phyloP scores from a whole-genome alignment of 1,140 invertebrate species.

The Pinna nobilis region DNA sequence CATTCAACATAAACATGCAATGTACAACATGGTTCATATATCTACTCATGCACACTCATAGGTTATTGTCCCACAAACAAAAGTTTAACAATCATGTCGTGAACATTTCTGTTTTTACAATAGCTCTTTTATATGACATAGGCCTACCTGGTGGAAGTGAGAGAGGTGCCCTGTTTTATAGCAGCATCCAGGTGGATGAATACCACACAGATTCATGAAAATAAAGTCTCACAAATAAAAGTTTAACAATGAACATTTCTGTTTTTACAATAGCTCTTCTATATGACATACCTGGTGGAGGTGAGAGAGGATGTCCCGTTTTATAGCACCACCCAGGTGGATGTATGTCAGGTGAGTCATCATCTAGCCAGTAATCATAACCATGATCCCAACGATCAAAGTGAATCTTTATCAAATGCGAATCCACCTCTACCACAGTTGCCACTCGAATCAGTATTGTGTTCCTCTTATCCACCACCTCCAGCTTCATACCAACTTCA shows the following conservation, averaged over 20 bases:
- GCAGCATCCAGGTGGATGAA: slow-evolving; percentile 73
- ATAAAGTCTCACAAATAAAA: too few relatives aligned
- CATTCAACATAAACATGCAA: too few relatives aligned
- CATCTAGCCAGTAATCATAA: slow-evolving; percentile 89
- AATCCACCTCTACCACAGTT: slow-evolving; percentile 87
- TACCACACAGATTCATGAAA: too few relatives aligned
- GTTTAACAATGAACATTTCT: too few relatives aligned
- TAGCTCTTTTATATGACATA: slow-evolving; percentile 38
- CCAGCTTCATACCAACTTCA: slow-evolving; percentile 68
- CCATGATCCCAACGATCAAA: slow-evolving; percentile 94
- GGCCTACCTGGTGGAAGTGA: slow-evolving; percentile 84
- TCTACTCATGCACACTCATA: too few relatives aligned
- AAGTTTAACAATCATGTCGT: too few relatives aligned
- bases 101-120: too few relatives aligned
- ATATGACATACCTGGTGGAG: slow-evolving; percentile 77
- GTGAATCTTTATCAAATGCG: slow-evolving; percentile 87
- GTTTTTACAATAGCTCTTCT: not conserved
- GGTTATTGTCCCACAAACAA: too few relatives aligned
- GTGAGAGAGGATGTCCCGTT: slow-evolving; percentile 90
- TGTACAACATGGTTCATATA: too few relatives aligned
- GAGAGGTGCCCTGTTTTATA: slow-evolving; percentile 89
- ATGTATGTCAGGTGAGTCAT: slow-evolving; percentile 70
- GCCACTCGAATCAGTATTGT: slow-evolving; percentile 89
- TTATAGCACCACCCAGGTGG: slow-evolving; percentile 78
- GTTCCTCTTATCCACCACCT: slow-evolving; percentile 78